Conservation (phyloP, 2,797 vertebrate genomes). For the Dicrostonyx torquatus region DNA sequence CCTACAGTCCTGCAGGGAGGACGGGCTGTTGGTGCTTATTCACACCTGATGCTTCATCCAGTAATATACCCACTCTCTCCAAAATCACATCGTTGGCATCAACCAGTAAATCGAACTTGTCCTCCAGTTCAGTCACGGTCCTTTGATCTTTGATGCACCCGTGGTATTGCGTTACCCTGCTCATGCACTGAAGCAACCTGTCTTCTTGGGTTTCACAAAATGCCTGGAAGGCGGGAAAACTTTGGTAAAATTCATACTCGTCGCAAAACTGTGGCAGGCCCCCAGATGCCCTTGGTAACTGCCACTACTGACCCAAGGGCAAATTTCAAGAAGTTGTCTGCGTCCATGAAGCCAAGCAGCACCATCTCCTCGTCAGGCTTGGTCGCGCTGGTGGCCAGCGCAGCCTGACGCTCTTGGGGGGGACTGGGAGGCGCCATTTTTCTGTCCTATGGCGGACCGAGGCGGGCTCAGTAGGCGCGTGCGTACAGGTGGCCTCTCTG, state of each 20-base stretch:
- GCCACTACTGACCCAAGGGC: constrained; percentile 92
- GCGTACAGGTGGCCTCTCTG: neutral
- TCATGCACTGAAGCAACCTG: constrained; percentile 93
- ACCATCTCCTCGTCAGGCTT: constrained; percentile 73
- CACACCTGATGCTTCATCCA: constrained; percentile 96
- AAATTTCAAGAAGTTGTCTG: constrained; percentile 94
- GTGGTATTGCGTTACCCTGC: constrained; percentile 95
- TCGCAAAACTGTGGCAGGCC: constrained; percentile 93
- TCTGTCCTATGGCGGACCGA: neutral
- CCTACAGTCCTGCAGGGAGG: constrained; percentile 93
- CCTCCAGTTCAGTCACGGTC: constrained; percentile 93
- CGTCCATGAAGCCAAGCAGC: constrained; percentile 91
- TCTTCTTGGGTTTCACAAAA: constrained; percentile 94
- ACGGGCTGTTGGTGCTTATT: constrained; percentile 94
- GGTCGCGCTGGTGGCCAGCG: neutral
- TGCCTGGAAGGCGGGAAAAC: constrained; percentile 94
- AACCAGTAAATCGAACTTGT: constrained; percentile 95
- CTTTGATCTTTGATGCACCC: constrained; percentile 91
- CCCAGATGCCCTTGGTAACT: constrained; percentile 93
- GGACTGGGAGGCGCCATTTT: constrained; percentile 82
- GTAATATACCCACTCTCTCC: constrained; percentile 95
- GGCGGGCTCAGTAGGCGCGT: neutral
- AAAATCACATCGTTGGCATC: constrained; percentile 96
- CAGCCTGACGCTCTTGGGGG: neutral
- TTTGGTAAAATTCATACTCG: constrained; percentile 96